These are phyloP conservation scores for Eugnorisma glareosa DNA, from an alignment of 2,888 invertebrate genomes.

Conservation along the genomic window DNA sequence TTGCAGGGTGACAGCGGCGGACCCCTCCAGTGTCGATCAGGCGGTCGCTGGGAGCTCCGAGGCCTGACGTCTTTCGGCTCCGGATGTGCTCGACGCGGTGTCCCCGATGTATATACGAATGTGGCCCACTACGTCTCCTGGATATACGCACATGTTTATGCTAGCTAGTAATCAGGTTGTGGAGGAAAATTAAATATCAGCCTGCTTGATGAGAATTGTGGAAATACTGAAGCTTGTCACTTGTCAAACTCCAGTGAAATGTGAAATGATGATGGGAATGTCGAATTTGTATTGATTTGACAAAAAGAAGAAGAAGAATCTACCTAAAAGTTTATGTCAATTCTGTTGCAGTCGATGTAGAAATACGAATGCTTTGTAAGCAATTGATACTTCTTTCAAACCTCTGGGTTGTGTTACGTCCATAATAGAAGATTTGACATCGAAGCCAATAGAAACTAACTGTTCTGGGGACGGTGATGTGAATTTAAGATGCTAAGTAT, in stretches of 20 bases:
- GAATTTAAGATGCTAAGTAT: neutral
- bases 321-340: neutral
- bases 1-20: conserved; percentile 97
- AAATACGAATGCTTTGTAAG: neutral
- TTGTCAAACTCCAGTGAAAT: too few species aligned
- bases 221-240: neutral
- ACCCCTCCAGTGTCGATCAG: conserved; percentile 95
- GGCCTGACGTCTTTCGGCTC: conserved; percentile 98
- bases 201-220: neutral
- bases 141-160: conserved; percentile 91
- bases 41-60: conserved; percentile 96
- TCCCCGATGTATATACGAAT: conserved; percentile 96
- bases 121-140: conserved; percentile 96
- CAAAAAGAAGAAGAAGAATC: neutral
- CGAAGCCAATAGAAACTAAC: neutral
- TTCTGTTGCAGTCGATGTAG: neutral
- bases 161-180: conserved; percentile 71
- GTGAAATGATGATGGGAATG: neutral
- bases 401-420: neutral
- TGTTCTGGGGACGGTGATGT: neutral
- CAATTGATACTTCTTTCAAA: neutral
- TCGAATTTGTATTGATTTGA: neutral
- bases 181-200: neutral
- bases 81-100: conserved; percentile 96
- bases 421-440: neutral